These are phyloP conservation scores for Noturus placidus DNA, from an alignment of 2,113 vertebrate species.

Conservation along the genomic window DNA sequence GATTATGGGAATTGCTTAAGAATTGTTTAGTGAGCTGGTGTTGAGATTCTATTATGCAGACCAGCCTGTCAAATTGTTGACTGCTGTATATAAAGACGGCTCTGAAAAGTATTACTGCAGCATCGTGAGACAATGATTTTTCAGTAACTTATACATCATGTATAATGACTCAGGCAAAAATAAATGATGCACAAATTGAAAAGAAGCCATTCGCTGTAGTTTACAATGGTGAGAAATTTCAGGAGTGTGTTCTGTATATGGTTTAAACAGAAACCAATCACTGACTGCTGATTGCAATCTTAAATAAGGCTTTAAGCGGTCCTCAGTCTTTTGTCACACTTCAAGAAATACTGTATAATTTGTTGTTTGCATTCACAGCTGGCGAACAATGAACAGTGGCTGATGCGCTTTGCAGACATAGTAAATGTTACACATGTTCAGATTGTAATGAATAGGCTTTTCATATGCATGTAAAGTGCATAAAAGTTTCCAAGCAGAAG, in stretches of 20 bases:
- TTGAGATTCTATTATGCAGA: not conserved
- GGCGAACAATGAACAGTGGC: not conserved
- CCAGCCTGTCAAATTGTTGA: not conserved
- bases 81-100: not conserved
- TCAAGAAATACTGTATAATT: not conserved
- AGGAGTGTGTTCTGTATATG: not conserved
- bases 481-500: not conserved
- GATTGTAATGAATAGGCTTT: not conserved
- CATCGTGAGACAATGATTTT: not conserved
- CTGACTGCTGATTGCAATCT: not conserved
- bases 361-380: not conserved
- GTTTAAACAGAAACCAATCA: not conserved
- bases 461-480: not conserved
- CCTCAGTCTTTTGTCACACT: not conserved
- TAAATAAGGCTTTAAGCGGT: not conserved
- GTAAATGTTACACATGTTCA: not conserved
- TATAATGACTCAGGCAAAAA: not conserved
- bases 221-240: not conserved
- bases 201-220: not conserved
- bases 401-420: not conserved
- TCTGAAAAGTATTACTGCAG: not conserved
- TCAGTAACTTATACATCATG: not conserved
- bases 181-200: not conserved
- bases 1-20: not conserved
- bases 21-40: not conserved